phyloP scores from a whole-genome alignment of 2,888 invertebrate genomes.

The Polydrusus pterygomalis region DNA sequence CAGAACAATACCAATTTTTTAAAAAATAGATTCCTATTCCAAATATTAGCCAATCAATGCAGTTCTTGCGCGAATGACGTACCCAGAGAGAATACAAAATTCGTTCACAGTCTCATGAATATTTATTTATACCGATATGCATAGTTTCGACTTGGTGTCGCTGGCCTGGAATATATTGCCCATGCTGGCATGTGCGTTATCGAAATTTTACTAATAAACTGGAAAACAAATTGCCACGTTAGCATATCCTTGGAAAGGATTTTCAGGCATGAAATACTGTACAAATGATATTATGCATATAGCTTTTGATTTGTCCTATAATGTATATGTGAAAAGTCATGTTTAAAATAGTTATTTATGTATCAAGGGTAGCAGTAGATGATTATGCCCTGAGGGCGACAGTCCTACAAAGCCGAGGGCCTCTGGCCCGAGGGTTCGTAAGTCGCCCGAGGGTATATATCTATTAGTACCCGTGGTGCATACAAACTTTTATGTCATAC shows the following conservation, averaged over 20 bases:
- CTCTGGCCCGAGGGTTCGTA: no score
- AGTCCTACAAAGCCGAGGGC: no score
- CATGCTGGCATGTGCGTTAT: neutral
- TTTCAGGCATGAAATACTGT: neutral
- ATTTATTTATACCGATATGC: slow-evolving; percentile 24
- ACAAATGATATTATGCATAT: neutral
- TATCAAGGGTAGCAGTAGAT: no score
- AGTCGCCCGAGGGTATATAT: no score
- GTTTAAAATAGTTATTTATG: no score
- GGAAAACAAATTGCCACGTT: neutral
- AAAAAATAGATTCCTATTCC: slow-evolving; percentile 2
- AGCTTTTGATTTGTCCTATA: no score
- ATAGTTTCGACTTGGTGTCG: slow-evolving; percentile 22
- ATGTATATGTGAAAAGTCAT: no score
- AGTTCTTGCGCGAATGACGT: neutral
- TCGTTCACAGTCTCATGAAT: slow-evolving; percentile 19
- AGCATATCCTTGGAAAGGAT: neutral
- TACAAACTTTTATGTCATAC: no score
- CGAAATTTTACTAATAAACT: slow-evolving; percentile 16
- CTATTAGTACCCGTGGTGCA: no score
- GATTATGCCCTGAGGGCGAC: no score
- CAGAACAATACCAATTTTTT: neutral
- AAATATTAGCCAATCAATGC: neutral
- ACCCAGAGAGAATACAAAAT: slow-evolving; percentile 2
- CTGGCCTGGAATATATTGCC: slow-evolving; percentile 14